phyloP scores from a whole-genome alignment of 2,888 invertebrate genomes.

The Aporophyla nigra region DNA sequence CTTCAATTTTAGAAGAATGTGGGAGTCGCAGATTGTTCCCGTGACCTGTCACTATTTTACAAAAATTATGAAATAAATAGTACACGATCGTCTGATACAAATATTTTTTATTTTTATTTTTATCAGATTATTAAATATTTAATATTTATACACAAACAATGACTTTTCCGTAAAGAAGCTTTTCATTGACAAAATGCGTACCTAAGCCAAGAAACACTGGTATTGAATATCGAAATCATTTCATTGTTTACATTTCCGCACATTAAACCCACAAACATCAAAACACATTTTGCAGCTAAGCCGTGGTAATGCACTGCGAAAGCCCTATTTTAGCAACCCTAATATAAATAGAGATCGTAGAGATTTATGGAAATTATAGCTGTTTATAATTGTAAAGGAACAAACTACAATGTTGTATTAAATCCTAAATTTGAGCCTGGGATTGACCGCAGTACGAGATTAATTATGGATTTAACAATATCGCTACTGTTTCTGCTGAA shows the following conservation, averaged over 20 bases:
- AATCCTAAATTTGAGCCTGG: background rate
- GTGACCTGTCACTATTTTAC: no score
- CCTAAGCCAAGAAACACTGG: no score
- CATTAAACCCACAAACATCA: background rate
- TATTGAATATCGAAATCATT: no score
- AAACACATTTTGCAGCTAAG: background rate
- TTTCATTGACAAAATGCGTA: no score
- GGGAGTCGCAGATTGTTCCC: no score
- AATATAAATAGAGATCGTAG: background rate
- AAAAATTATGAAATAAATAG: no score
- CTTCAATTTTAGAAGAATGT: no score
- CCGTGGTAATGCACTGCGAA: background rate
- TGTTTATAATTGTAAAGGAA: constrained; percentile 13
- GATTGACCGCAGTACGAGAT: background rate
- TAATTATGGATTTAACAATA: constrained; percentile 10
- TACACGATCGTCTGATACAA: no score
- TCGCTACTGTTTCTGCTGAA: background rate
- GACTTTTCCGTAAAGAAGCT: no score
- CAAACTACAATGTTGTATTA: background rate
- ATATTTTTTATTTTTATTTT: no score
- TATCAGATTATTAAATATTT: no score
- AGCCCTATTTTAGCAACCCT: background rate
- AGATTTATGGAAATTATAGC: constrained; percentile 12
- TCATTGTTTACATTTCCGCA: background rate
- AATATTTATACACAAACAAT: no score